These are phyloP conservation scores for Helicorthomorpha holstii DNA, from an alignment of 1,140 invertebrate species.

Conservation along the genomic window DNA sequence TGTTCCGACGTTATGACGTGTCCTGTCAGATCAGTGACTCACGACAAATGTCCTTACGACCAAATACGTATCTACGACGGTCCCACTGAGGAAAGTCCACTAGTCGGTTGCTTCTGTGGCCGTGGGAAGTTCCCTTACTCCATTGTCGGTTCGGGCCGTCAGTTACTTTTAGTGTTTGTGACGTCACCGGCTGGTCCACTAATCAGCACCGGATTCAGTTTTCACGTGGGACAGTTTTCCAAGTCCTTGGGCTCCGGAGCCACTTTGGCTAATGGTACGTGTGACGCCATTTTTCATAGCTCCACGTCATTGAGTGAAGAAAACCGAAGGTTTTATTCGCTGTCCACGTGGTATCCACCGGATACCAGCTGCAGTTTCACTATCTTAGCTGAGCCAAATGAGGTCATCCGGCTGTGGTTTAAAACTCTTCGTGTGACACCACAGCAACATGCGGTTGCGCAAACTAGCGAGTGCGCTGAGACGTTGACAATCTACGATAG, in stretches of 20 bases:
- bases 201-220: conserved; percentile 78
- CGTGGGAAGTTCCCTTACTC: conserved; percentile 87
- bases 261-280: not conserved
- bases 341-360: conserved; percentile 80
- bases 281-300: conserved; percentile 6
- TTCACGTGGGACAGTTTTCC: conserved; percentile 22
- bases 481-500: conserved; percentile 73
- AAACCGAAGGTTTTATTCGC: conserved; percentile 30
- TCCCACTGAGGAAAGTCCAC: conserved; percentile 60
- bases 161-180: conserved; percentile 78
- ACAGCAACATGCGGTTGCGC: conserved; percentile 64
- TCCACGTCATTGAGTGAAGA: not conserved
- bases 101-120: conserved; percentile 81
- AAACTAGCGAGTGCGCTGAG: conserved; percentile 71
- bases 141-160: conserved; percentile 75
- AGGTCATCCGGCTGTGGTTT: conserved; percentile 60
- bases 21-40: conserved; percentile 59
- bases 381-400: conserved; percentile 60
- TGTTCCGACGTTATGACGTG: conserved; percentile 91
- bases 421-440: conserved; percentile 66
- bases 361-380: conserved; percentile 78
- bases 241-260: conserved; percentile 3
- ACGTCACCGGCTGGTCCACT: conserved; percentile 70
- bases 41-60: conserved; percentile 78
- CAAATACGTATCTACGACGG: conserved; percentile 79